phyloP scores from a whole-genome alignment of 2,888 invertebrate genomes.

The Melanchra persicariae region DNA sequence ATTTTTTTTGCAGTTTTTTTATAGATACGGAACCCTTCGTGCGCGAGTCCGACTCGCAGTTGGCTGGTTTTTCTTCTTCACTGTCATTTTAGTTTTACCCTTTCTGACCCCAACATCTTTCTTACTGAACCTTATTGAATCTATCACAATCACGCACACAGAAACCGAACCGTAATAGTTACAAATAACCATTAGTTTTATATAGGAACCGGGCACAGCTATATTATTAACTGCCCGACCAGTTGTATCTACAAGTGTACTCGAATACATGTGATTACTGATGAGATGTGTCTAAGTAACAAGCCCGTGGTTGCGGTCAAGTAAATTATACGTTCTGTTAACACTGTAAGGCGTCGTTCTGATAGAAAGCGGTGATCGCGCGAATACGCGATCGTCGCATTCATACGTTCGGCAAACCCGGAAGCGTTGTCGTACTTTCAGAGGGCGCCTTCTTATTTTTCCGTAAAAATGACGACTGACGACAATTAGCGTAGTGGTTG shows the following conservation, averaged over 20 bases:
- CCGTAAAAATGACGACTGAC: too few relatives aligned
- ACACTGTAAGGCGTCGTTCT: slow-evolving; percentile 2
- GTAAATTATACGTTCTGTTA: slow-evolving; percentile 26
- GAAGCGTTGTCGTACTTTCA: too few relatives aligned
- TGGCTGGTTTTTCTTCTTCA: too few relatives aligned
- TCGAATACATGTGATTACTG: slow-evolving; percentile 7
- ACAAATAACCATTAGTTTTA: not conserved
- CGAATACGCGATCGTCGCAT: too few relatives aligned
- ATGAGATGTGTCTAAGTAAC: slow-evolving; percentile 10
- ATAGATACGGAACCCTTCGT: too few relatives aligned
- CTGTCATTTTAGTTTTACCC: too few relatives aligned
- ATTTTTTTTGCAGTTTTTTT: too few relatives aligned
- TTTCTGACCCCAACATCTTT: not conserved
- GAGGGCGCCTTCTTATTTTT: too few relatives aligned
- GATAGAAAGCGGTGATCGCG: too few relatives aligned
- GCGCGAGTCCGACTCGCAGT: too few relatives aligned
- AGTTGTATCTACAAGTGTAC: not conserved
- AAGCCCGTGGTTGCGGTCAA: slow-evolving; percentile 24
- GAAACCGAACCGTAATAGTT: not conserved
- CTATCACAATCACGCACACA: not conserved
- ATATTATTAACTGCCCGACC: not conserved
- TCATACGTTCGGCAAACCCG: too few relatives aligned
- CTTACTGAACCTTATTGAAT: not conserved
- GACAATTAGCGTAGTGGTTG: too few relatives aligned
- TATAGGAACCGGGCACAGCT: not conserved